A percentile compares a stretch with the other conserved stretches of the same genome.
phyloP scores from a whole-genome alignment of 2,113 vertebrate species.

The Tachycineta bicolor region DNA sequence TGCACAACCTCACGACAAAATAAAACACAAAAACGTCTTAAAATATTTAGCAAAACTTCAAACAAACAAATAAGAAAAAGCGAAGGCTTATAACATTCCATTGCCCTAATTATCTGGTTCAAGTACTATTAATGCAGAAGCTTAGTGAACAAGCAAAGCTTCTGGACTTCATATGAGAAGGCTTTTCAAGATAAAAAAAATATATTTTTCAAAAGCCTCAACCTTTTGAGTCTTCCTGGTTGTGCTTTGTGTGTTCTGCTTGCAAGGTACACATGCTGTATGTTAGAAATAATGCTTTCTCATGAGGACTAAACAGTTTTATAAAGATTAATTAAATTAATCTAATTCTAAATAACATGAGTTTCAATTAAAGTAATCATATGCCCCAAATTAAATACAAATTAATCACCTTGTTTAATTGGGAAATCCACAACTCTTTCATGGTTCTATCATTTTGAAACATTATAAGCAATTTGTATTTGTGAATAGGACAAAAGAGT shows the following conservation, averaged over 20 bases:
- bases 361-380: neutral
- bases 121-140: neutral
- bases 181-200: neutral
- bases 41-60: neutral
- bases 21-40: neutral
- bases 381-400: neutral
- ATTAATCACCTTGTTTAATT: neutral
- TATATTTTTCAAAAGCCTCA: neutral
- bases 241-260: neutral
- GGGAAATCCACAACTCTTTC: neutral
- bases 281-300: neutral
- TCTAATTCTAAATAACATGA: neutral
- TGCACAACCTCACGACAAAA: neutral
- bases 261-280: neutral
- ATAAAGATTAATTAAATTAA: neutral
- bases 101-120: neutral
- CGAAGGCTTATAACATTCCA: neutral
- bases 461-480: neutral
- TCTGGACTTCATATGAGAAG: neutral
- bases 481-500: conserved; percentile 9
- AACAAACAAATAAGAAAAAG: neutral
- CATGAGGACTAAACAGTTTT: neutral
- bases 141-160: neutral
- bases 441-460: neutral
- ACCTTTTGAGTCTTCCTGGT: neutral